Evolutionary conservation across 2,797 vertebrate genomes (phyloP), one percentile per base, ranked within the genome.

Genomic region (Melopsittacus undulatus): DNA sequence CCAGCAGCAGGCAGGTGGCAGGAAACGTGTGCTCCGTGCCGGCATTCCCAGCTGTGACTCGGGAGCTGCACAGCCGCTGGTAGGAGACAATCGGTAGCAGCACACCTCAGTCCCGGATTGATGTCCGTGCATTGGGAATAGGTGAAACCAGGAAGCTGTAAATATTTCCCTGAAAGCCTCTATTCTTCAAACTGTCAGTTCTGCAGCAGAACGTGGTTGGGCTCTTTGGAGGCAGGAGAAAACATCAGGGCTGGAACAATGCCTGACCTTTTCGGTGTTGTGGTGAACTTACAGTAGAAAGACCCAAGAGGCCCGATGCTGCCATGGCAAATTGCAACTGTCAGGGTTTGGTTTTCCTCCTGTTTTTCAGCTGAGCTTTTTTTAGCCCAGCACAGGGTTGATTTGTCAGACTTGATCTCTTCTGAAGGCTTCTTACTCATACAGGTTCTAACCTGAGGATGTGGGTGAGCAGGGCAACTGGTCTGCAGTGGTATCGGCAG

Each of bases 251-350:
- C 70, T 90, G 74, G 56, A 97, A 96, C 95, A 96, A 94, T 94
- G 75, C 92, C 72, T 95, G 96, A 96, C 96, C 95, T 97, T 97
- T 95, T 85, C 95, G 85, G 81, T 8, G 3, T 70, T 77, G 32
- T 7, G 5, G 78, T 95, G 94, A 97, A 97, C 94, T 95, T 85
- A 56, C 4, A 75, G 92, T 87, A 92, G 95, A 95, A 95, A 86
- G 86, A 78, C 95, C 93, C 96, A 94, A 91, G 96, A 96, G 96
- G 84, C 96, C 29, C 29, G 69, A 14, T 36, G 36, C 52, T 87
- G 75, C 81, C 2, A 13, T 87, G 57, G 83, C 90, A 95, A 96
- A 96, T 90, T 92, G 83, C 93, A 87, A 93, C 86, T 87, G 88
- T 91, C 92, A 89, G 88, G 73, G 90, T 94, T 93, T 95, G 74